Base-by-base conservation (phyloP, 2,888 invertebrate species). In the Drosophila paranaensis region DNA sequence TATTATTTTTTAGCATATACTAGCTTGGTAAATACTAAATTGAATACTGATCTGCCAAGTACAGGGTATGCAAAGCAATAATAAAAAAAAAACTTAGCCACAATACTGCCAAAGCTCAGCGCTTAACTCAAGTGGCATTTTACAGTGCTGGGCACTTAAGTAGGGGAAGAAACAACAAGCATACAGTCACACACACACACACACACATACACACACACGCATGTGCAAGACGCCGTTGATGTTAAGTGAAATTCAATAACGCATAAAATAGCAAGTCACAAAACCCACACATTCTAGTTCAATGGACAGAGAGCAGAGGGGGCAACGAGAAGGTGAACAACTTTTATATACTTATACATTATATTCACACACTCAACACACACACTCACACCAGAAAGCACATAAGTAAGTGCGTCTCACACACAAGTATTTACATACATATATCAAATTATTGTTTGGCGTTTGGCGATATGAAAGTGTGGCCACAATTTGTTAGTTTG, bases 211-310 rank as follows among this genome's bases (percentile, higher is more conserved):
- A 62, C 43, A 42, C 14, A 54, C 13, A 27, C 27, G 42, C 16
- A 55, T 48, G 51, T 72, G 67, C 43, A 70, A 61, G 67, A 64
- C 67, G 66, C 75, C 74, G 75, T 79, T 82, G 77, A 70, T 74
- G 77, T 81, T 86, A 89, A 88, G 88, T 85, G 79, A 88, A 88
- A 88, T 89, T 88, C 86, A 89, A 89, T 87, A 88, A 89, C 81
- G 83, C 90, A 85, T 86, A 86, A 87, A 85, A 85, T 80, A 71
- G 79, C 76, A 84, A 74, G 74, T 71, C 88, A 82, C 72, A 77
- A 69, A 70, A 71, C 60, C 63, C 55, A 57, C 25, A 57, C 55
- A 27, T 54, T 54, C 54, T 39, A 54, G 27, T 54, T 53, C 46
- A 39, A 54, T n/a, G 25, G 13, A 39, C 40, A 43, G 20, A 33